Conservation (phyloP, 2,888 invertebrate species). For the Bugulina stolonifera region DNA sequence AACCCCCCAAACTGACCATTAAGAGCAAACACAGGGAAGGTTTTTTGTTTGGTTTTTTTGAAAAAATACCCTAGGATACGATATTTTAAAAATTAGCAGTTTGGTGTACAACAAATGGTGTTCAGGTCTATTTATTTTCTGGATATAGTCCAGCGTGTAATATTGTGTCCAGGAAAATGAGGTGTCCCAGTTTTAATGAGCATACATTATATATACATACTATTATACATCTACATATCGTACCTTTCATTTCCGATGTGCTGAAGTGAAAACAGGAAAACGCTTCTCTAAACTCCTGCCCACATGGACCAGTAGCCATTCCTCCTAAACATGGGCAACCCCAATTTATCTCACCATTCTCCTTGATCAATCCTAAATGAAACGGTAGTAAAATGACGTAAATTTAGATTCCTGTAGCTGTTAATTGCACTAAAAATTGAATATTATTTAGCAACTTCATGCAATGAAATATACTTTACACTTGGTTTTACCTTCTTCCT, state of each 20-base stretch:
- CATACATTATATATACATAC: too few species aligned
- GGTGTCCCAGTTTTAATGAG: too few species aligned
- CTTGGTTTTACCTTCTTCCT: conserved; percentile 31
- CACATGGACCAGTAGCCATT: conserved; percentile 96
- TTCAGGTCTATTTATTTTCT: too few species aligned
- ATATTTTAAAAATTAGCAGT: too few species aligned
- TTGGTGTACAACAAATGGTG: too few species aligned
- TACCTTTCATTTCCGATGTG: conserved; percentile 29
- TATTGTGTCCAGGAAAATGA: too few species aligned
- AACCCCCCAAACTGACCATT: too few species aligned
- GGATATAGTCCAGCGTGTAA: too few species aligned
- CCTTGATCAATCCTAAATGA: conserved; percentile 70
- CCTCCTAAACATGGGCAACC: conserved; percentile 92
- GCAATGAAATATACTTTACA: not conserved
- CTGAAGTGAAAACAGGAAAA: conserved; percentile 87
- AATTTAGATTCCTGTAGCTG: not conserved
- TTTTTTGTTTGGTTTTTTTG: too few species aligned
- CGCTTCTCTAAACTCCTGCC: conserved; percentile 62
- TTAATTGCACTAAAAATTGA: not conserved
- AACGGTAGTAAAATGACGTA: not conserved
- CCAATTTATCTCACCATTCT: conserved; percentile 90
- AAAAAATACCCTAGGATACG: too few species aligned
- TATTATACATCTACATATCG: too few species aligned
- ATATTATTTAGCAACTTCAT: not conserved
- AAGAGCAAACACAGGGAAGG: too few species aligned